These are phyloP conservation scores for Probosciger aterrimus DNA, from an alignment of 2,113 vertebrate species.

Conservation along the genomic window DNA sequence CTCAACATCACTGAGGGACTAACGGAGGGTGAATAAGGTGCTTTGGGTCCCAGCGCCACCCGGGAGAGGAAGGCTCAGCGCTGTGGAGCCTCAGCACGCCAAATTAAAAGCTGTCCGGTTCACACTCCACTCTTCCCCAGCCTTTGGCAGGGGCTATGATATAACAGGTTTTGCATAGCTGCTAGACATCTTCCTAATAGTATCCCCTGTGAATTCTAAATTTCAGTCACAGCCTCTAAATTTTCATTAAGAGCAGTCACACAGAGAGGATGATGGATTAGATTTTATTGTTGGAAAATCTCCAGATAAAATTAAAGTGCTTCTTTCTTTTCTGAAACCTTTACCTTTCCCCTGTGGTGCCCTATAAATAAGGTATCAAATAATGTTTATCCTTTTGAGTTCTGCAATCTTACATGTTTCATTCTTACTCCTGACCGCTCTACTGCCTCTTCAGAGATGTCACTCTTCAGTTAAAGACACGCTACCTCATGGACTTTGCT, in stretches of 20 bases:
- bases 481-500: neutral
- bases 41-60: neutral
- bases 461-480: neutral
- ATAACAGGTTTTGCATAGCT: conserved; percentile 40
- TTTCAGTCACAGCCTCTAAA: conserved; percentile 71
- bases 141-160: conserved; percentile 27
- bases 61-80: neutral
- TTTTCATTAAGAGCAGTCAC: conserved; percentile 73
- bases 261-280: conserved; percentile 69
- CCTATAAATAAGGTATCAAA: conserved; percentile 47
- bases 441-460: conserved; percentile 35
- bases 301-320: conserved; percentile 74
- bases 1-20: neutral
- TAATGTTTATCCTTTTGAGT: conserved; percentile 49
- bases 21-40: neutral
- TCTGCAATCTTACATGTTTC: conserved; percentile 14
- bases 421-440: neutral
- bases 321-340: conserved; percentile 56
- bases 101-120: neutral
- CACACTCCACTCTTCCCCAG: neutral
- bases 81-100: neutral
- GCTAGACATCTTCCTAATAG: conserved; percentile 62
- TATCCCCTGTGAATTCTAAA: conserved; percentile 65
- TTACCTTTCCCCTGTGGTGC: conserved; percentile 38
- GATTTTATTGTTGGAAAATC: conserved; percentile 75